phyloP scores from a whole-genome alignment of 2,797 vertebrate species.

The Lepidocolaptes lacrymiger region DNA sequence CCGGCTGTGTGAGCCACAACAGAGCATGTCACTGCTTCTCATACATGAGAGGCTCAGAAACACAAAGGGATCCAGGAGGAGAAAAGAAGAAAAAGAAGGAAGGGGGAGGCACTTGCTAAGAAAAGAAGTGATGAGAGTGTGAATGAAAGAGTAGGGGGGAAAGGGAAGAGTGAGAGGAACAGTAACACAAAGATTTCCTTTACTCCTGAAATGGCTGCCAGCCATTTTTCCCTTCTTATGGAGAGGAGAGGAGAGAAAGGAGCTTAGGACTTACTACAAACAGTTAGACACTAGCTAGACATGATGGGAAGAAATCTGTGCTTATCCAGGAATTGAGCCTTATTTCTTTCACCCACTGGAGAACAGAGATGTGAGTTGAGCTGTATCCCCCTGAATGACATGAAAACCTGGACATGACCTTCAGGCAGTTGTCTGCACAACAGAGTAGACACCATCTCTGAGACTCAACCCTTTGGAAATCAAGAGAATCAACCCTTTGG shows the following conservation, averaged over 20 bases:
- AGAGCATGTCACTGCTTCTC: slow-evolving; percentile 27
- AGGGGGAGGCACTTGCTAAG: not conserved
- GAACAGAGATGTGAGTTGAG: not conserved
- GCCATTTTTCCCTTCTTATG: not conserved
- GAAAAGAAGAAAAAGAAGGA: not conserved
- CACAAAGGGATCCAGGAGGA: not conserved
- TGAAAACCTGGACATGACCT: not conserved
- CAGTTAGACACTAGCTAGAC: not conserved
- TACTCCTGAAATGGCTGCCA: slow-evolving; percentile 4
- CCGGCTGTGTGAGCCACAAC: slow-evolving; percentile 48
- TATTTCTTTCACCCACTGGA: not conserved
- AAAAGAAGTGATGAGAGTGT: not conserved
- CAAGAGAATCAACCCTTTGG: not conserved
- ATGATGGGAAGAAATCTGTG: not conserved
- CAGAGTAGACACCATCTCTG: not conserved
- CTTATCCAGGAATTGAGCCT: not conserved
- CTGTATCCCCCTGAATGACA: not conserved
- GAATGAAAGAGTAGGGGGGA: not conserved
- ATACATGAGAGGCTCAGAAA: not conserved
- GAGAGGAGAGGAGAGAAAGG: not conserved
- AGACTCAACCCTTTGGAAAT: not conserved
- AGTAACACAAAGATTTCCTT: not conserved
- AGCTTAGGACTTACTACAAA: not conserved
- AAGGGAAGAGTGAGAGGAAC: not conserved
- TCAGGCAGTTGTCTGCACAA: not conserved